Conservation (phyloP, 1,140 invertebrate species). For the Heliconius melpomene region DNA sequence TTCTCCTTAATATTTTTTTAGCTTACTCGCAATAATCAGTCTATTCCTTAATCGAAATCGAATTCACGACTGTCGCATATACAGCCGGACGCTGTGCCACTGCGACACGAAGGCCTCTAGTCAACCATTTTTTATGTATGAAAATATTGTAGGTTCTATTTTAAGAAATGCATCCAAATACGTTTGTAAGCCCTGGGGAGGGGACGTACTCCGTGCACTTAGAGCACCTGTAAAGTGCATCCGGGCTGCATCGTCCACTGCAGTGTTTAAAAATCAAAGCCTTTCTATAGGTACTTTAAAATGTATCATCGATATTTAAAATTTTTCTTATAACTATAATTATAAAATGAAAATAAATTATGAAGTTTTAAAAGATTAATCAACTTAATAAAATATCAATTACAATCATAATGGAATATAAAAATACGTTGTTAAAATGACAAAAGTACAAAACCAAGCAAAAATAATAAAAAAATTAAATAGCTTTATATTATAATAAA, state of each 20-base stretch:
- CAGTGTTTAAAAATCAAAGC: background rate
- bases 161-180: background rate
- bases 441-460: conserved; percentile 4
- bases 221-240: conserved; percentile 12
- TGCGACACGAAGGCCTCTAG: no score
- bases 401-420: background rate
- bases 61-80: no score
- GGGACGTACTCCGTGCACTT: background rate
- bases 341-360: no score
- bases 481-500: background rate
- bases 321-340: no score
- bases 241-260: background rate
- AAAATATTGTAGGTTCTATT: background rate
- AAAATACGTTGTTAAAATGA: background rate
- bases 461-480: conserved; percentile 9
- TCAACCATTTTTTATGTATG: background rate
- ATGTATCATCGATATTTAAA: no score
- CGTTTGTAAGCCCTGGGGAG: background rate
- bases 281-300: background rate
- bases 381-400: background rate
- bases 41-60: no score
- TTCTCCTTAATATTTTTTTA: no score
- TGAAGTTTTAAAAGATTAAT: background rate
- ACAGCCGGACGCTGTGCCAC: no score
- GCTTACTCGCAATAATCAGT: no score